These are phyloP conservation scores for Lethenteron reissneri DNA, from an alignment of 2,113 vertebrate species.

Conservation along the genomic window DNA sequence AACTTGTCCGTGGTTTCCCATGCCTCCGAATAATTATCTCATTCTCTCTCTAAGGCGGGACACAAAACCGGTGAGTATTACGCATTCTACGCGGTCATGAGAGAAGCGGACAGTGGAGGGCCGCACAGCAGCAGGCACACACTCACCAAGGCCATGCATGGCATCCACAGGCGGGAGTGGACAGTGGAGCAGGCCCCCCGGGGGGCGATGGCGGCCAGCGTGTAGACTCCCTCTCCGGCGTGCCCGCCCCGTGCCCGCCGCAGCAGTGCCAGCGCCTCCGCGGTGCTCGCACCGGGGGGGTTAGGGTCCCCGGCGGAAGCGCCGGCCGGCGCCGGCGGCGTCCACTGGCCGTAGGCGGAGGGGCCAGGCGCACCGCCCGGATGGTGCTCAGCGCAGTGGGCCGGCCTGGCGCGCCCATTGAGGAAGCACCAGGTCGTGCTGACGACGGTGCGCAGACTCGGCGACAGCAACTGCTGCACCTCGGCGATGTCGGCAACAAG, in stretches of 20 bases:
- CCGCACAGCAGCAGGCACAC: neutral
- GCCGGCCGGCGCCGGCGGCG: neutral
- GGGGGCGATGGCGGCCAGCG: neutral
- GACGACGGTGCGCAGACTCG: slow-evolving; percentile 1
- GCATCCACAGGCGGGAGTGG: slow-evolving; percentile 3
- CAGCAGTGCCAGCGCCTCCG: neutral
- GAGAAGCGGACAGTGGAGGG: too few species aligned
- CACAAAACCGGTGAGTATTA: too few species aligned
- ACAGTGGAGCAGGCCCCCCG: neutral
- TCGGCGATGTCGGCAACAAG: slow-evolving; percentile 1
- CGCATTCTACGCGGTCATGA: too few species aligned
- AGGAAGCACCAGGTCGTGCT: slow-evolving; percentile 2
- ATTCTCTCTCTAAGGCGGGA: too few species aligned
- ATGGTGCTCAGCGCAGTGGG: neutral
- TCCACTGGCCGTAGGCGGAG: slow-evolving; percentile 1
- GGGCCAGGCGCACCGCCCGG: neutral
- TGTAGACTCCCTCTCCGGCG: neutral
- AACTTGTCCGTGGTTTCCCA: too few species aligned
- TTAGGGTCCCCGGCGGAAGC: neutral
- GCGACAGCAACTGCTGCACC: neutral
- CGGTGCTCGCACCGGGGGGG: neutral
- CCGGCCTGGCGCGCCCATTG: slow-evolving; percentile 1
- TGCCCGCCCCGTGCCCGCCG: neutral
- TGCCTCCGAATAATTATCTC: too few species aligned
- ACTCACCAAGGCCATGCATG: neutral